Evolutionary conservation across 2,113 vertebrate genomes (phyloP), one percentile per base, ranked within the genome.

Genomic region (Callorhinus ursinus): DNA sequence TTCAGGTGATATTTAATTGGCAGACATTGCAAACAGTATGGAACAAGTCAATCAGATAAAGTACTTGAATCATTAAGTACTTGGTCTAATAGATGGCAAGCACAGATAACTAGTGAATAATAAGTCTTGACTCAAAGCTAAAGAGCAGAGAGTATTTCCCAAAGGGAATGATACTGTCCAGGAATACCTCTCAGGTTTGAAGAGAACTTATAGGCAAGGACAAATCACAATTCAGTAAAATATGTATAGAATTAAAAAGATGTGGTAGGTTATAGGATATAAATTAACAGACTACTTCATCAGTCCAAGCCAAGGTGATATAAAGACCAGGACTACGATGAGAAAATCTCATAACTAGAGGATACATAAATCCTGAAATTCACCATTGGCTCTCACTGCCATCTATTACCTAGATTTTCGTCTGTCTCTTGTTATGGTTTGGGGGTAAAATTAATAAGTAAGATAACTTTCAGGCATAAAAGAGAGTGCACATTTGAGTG

Each of bases 1-100:
- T 97, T 42, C 83, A 96, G 74, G 59, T 98, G 67, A 91, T 93
- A 84, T 96, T 98, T 98, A 98, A 98, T 95, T 98, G 77, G 81
- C 95, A 97, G 95, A 83, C 84, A 57, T 28, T 26, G 95, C 65
- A 98, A 98, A 98, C n/a, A 93, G 53, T 76, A 82, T 97, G 81
- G 67, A 98, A 31, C 39, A 93, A 51, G 71, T 46, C 9, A 26
- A 63, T 96, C 93, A 98, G 77, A 88, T 92, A 80, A 46, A 98
- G 88, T 77, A 91, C 74, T 36, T 95, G 90, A 96, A 91, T 95
- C 61, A 91, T 97, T 97, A 98, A 98, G 80, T 74, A 55, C 57
- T 94, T 97, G 88, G 61, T 42, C 74, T 97, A 92, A 96, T 94
- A 94, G 51, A 79, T 28, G 92, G 61, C 31, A 96, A 97, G 94